Base-by-base conservation (phyloP, 2,113 vertebrate species). In the Azemiops feae region DNA sequence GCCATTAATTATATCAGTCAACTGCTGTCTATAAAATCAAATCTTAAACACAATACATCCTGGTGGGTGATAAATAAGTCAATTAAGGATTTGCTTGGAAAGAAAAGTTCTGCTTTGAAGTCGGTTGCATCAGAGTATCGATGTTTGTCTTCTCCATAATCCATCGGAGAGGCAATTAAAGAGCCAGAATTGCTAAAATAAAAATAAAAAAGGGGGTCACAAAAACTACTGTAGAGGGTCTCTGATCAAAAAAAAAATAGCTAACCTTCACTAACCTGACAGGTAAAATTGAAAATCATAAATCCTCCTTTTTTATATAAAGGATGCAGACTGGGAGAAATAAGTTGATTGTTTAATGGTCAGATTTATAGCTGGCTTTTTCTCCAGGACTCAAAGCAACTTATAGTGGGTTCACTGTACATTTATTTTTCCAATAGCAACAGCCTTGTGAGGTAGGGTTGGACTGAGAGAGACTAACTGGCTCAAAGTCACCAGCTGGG, bases 51-150 rank as follows among this genome's bases (percentile, higher is more conserved):
- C 45, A 89, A 89, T 85, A 74, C 64, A 92, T 89, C 87, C 81
- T 89, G 64, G 87, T 54, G 87, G 87, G 89, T 89, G 91, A 92
- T 89, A 89, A 92, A 92, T 92, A 92, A 92, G 92, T 89, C 92
- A 53, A 47, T 92, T 89, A 85, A 89, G 64, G 34, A 57, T 92
- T 89, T 89, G 47, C 87, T 89, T 23, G 18, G 39, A 53, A 92
- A 55, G 74, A n/a, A 25, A 52, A 39, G 45, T 53, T 85, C 30
- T 39, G 55, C 53, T 81, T 89, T 89, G 52, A 55, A 69, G 52
- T 92, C 52, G n/a, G 92, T 81, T 89, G 55, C 52, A 57, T 11
- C 52, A 57, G 39, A 43, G 74, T 89, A 85, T 45, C 43, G 47
- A 85, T 81, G 64, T 92, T 92, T 89, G 87, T 30, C 64, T 92